Percentiles rank a stretch among this genome's conserved stretches.
These are phyloP conservation scores for Drosophila asahinai DNA, from an alignment of 1,140 invertebrate genomes.

Conservation along the genomic window DNA sequence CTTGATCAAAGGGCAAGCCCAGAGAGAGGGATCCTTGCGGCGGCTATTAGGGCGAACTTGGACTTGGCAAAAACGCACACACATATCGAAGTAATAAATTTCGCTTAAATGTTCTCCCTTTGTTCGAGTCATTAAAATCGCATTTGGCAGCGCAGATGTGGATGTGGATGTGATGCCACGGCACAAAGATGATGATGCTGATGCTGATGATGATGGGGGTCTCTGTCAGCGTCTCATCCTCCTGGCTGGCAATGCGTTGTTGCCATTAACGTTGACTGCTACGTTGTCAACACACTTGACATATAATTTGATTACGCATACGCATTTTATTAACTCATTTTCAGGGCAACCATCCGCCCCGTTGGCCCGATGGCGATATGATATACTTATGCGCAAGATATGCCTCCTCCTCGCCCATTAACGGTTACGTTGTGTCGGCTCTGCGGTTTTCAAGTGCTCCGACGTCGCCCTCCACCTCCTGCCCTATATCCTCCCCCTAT, in stretches of 20 bases:
- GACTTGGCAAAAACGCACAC: slow-evolving; percentile 11
- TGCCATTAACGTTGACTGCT: slow-evolving; percentile 75
- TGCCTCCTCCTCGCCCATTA: slow-evolving; percentile 61
- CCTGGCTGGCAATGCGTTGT: slow-evolving; percentile 25
- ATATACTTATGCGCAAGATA: slow-evolving; percentile 59
- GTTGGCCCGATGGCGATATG: slow-evolving; percentile 68
- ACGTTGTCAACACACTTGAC: slow-evolving; percentile 83
- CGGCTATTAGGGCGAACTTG: neutral
- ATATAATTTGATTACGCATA: slow-evolving; percentile 83
- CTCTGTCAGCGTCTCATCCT: slow-evolving; percentile 3
- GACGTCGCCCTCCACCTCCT: too few species aligned
- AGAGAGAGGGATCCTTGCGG: neutral
- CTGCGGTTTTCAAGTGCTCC: slow-evolving; percentile 44
- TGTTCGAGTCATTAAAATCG: slow-evolving; percentile 82
- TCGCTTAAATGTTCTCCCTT: slow-evolving; percentile 72
- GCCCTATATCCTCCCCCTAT: neutral
- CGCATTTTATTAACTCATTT: slow-evolving; percentile 84
- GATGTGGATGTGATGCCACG: slow-evolving; percentile 27
- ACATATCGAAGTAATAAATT: slow-evolving; percentile 71
- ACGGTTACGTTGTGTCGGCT: slow-evolving; percentile 55
- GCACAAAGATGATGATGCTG: slow-evolving; percentile 17
- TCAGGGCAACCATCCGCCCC: slow-evolving; percentile 39
- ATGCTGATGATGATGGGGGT: slow-evolving; percentile 29
- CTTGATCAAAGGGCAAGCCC: neutral
- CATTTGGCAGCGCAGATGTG: slow-evolving; percentile 59